phyloP scores from a whole-genome alignment of 2,888 invertebrate genomes.

The Cyclophora punctaria region DNA sequence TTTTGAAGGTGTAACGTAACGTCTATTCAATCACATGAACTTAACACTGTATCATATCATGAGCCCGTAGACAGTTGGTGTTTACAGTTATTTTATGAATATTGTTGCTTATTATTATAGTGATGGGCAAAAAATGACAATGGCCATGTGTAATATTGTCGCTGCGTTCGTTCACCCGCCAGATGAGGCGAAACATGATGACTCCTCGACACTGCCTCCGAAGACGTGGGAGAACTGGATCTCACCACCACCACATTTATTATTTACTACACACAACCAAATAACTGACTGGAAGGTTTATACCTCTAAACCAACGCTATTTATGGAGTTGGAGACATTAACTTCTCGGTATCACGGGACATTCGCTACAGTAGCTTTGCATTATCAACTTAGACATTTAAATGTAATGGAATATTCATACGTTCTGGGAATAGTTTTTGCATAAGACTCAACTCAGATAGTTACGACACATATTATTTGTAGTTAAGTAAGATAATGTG shows the following conservation, averaged over 20 bases:
- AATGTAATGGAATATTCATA: too few species aligned
- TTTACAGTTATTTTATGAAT: constrained; percentile 29
- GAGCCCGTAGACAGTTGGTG: constrained; percentile 7
- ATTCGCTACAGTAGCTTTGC: too few species aligned
- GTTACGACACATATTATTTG: too few species aligned
- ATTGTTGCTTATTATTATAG: constrained; percentile 17
- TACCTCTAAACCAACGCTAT: constrained; percentile 40
- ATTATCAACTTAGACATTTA: too few species aligned
- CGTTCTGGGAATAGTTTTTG: too few species aligned
- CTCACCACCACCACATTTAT: constrained; percentile 36
- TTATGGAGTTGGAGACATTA: constrained; percentile 44
- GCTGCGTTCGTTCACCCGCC: constrained; percentile 50
- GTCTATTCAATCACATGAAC: too few species aligned
- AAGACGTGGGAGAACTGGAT: constrained; percentile 68
- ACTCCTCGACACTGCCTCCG: constrained; percentile 24
- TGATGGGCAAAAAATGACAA: constrained; percentile 35
- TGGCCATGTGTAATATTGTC: constrained; percentile 29
- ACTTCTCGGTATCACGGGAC: constrained; percentile 13
- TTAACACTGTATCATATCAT: neutral
- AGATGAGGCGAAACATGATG: constrained; percentile 30
- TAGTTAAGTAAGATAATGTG: neutral
- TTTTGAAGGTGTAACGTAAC: neutral
- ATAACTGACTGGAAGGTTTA: constrained; percentile 45
- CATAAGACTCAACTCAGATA: too few species aligned
- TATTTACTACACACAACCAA: constrained; percentile 30